Evolutionary conservation across 1,140 invertebrate species (phyloP), one percentile per base, ranked within the genome.

Genomic region (Zophobas atratus): DNA sequence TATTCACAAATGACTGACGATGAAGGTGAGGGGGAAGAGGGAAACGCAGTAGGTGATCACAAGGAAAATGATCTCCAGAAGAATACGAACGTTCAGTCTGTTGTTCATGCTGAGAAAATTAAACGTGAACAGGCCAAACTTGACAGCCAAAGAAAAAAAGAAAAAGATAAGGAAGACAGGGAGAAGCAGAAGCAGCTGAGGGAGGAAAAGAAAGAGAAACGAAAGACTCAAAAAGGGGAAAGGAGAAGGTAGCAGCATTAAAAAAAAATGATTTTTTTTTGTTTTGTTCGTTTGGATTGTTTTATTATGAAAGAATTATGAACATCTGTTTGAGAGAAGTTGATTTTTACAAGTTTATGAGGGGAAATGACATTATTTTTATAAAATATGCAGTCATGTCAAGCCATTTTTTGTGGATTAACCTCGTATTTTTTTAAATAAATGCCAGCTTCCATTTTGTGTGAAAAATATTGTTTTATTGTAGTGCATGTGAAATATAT

Each of bases 201-300:
- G 83, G 94, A 95, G 86, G 95, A 97, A 33, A 96, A 96, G 80
- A 96, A 96, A 84, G 94, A 96, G 81, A 97, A 96, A 83, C 92
- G 94, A 33, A 96, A 95, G 86, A 94, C 94, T 83, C 92, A 94
- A 81, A 97, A 97, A 87, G 93, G 93, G 6, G 95, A 97, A 87
- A 87, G 94, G 80, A 90, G 93, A 81, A 93, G 94, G 91, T 96
- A 95, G 92, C 92, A 90, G 43, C 39, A 39, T 67, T 67, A 20
- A 67, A 43, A 20, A 20, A 20, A 20, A 20, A 20, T 20, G 20
- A 20, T 20, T 35, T 6, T 43, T 6, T 43, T 8, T 67, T 20
- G 39, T 8, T 20, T 63, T 63, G n/a, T 39, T 67, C 81, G 55
- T 46, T 56, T 2, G 70, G 5, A 43, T 5, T 8, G 60, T 67